Base-by-base conservation (phyloP, 2,888 invertebrate genomes). In the Eristalis tenax region DNA sequence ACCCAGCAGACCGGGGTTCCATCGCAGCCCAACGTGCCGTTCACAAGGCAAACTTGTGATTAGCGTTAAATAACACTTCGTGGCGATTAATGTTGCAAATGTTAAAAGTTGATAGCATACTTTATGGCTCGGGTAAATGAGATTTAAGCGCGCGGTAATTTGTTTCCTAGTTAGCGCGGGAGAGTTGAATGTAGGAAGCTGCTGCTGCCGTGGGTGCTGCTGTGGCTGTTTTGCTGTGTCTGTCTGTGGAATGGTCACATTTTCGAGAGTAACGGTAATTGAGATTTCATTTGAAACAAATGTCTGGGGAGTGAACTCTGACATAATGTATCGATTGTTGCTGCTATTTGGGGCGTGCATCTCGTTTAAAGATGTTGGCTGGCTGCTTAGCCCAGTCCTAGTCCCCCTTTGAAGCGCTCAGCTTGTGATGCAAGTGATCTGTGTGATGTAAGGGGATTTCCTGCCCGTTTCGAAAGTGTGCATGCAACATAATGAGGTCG, bases 1-100 rank as follows among this genome's bases (percentile, higher is more conserved):
- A 18, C 50, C 57, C 32, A 8, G 11, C 43, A 15, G 28, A 26
- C 13, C 4, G 57, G 22, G n/a, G 13, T 8, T 10, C 43, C 26
- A 23, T 26, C 40, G 15, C 15, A 22, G 15, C 28, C 65, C 32
- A 4, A 28, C 22, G 40, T 38, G 22, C 50, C 56, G 32, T 56
- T 64, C 74, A n/a, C 87, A 87, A 87, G 83, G 83, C 79, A 76
- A 83, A 76, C 83, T 87, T 87, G 87, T 80, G 83, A 83, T 87
- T 87, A 87, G 87, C 83, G 87, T 87, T 87, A 83, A 87, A 83
- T 87, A 87, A 87, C 87, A 87, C 87, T 87, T 83, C 87, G 87
- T 87, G 87, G 87, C 87, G 87, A 87, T 87, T 87, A 87, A 83
- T 87, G 87, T 83, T 87, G 87, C 87, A 87, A 87, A 87, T 87